Base-by-base conservation (phyloP, 2,113 vertebrate species). In the Rutilus rutilus region DNA sequence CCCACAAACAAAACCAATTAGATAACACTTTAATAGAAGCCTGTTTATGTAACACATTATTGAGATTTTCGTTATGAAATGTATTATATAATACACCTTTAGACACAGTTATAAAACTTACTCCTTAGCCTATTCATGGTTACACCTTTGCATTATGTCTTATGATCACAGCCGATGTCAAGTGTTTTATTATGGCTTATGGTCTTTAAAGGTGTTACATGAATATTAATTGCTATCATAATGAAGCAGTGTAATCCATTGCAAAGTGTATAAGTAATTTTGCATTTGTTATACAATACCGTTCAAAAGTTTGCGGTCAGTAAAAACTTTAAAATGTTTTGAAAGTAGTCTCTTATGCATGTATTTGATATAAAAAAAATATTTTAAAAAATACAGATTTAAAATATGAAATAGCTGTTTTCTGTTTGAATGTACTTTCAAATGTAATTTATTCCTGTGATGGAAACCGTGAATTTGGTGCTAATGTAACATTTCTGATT, bases 1-100 rank as follows among this genome's bases (percentile, higher is more conserved):
- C 54, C 57, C 23, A 64, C 59, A 27, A 80, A 64, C 47, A 27
- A 33, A 77, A 57, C 9, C 27, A 23, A 33, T 42, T 25, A 3
- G 14, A 5, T 27, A 42, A 42, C 36, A 30, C 78, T 5, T 45
- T 65, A 45, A 36, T 23, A 47, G 4, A 65, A 27, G 78, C 42
- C 42, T 69, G 62, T 23, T 69, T 82, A 69, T 67, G 27, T 7
- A 67, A 82, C 36, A n/a, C 17, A 19, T 27, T 25, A 80, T 67
- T 47, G 42, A 81, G 30, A 59, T 39, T 59, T 57, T n/a, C 5
- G 21, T 0, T 54, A 23, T 78, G 11, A 57, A 21, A 19, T 33
- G 4, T 19, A 80, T 64, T 45, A 10, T 39, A 45, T 45, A 45
- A 45, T 45, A 21, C 47, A 33, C 15, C 75, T 77, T 27, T 54